Conservation (phyloP, 2,113 vertebrate species). For the Meles meles region DNA sequence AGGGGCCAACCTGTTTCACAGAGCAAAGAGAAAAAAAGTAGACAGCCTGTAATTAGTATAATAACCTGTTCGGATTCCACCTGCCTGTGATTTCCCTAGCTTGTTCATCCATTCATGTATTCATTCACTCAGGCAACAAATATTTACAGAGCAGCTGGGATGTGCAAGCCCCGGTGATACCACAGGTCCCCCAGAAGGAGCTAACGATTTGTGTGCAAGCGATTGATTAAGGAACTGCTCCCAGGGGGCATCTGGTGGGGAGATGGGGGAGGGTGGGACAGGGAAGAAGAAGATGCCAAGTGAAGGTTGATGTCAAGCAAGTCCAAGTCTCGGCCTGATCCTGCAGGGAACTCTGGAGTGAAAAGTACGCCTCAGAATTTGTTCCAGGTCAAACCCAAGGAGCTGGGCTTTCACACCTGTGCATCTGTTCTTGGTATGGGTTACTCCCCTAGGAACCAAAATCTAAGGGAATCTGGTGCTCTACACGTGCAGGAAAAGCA, state of each 20-base stretch:
- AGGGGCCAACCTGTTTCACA: conserved; percentile 33
- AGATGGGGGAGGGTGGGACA: neutral
- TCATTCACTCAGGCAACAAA: conserved; percentile 61
- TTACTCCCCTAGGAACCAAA: neutral
- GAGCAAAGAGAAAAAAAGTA: neutral
- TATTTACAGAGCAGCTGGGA: conserved; percentile 62
- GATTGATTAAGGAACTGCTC: conserved; percentile 48
- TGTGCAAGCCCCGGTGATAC: neutral
- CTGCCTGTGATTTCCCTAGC: conserved; percentile 53
- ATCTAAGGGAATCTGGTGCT: neutral
- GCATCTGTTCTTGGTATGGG: neutral
- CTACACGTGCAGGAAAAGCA: neutral
- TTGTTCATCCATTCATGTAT: conserved; percentile 45
- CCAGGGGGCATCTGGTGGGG: neutral
- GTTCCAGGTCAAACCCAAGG: neutral
- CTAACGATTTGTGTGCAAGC: conserved; percentile 54
- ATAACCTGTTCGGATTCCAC: conserved; percentile 49
- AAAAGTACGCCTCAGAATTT: neutral
- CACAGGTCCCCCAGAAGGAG: conserved; percentile 43
- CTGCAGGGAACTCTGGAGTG: neutral
- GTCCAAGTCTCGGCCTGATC: neutral
- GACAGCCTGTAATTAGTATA: conserved; percentile 54
- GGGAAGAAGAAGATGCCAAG: neutral
- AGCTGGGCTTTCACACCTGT: neutral
- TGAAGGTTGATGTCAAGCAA: neutral